These are phyloP conservation scores for Apis laboriosa DNA, from an alignment of 1,140 invertebrate species.

Conservation along the genomic window DNA sequence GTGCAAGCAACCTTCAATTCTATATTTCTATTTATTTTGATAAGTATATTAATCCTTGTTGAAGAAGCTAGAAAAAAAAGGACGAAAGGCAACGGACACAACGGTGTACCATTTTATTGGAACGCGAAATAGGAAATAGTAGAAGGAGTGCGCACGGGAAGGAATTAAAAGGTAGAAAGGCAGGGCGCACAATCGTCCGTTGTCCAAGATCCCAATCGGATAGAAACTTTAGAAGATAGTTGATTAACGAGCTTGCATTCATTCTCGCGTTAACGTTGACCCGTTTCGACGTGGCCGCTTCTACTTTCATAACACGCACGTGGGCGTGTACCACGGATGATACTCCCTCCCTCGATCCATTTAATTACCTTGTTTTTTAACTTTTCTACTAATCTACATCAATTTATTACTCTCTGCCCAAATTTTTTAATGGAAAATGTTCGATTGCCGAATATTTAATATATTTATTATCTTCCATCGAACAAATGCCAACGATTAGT, in stretches of 20 bases:
- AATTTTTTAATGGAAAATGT: no score
- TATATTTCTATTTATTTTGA: no score
- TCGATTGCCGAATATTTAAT: no score
- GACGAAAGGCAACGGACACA: background rate
- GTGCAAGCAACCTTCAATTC: no score
- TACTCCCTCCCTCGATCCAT: background rate
- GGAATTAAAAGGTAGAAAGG: slow-evolving; percentile 8
- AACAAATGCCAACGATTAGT: no score
- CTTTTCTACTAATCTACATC: no score
- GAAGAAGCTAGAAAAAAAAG: no score
- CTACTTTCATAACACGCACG: slow-evolving; percentile 28
- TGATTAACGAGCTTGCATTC: slow-evolving; percentile 45
- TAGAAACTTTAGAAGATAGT: slow-evolving; percentile 35
- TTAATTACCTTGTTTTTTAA: background rate
- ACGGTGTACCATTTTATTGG: background rate
- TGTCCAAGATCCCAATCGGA: slow-evolving; percentile 14
- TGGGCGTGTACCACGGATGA: background rate
- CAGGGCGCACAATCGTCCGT: slow-evolving; percentile 22
- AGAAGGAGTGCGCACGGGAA: background rate
- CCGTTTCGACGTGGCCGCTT: slow-evolving; percentile 12
- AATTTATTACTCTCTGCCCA: no score
- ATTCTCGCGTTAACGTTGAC: slow-evolving; percentile 49
- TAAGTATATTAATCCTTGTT: no score
- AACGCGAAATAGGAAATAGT: background rate
- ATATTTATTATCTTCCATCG: no score